Conservation (phyloP, 2,797 vertebrate genomes). For the Catharus ustulatus region DNA sequence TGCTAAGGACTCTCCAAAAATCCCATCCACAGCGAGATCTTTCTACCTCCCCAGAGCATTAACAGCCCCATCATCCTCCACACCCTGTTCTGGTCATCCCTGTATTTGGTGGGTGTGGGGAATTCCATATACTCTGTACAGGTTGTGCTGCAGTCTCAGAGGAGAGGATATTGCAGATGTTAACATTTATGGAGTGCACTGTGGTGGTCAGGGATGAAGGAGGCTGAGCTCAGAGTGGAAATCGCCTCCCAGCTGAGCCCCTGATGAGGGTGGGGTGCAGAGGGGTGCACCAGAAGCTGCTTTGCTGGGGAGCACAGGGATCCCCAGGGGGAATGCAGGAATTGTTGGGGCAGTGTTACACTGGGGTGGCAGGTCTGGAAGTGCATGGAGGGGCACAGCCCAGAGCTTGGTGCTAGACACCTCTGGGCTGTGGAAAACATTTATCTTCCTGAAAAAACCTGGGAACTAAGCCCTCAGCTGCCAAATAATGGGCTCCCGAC, state of each 20-base stretch:
- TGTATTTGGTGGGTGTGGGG: fast-evolving
- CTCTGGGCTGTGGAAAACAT: neutral
- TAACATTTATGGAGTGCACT: fast-evolving
- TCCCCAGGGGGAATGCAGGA: neutral
- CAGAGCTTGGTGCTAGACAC: fast-evolving
- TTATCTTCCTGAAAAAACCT: neutral
- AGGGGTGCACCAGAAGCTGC: neutral
- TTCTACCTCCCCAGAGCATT: neutral
- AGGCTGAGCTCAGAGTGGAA: neutral
- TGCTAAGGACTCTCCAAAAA: neutral
- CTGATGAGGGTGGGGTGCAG: fast-evolving
- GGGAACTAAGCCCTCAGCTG: neutral
- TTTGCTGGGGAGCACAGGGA: neutral
- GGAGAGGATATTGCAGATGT: fast-evolving
- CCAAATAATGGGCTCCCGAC: fast-evolving
- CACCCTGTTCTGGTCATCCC: fast-evolving
- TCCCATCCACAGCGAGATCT: fast-evolving
- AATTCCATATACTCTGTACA: fast-evolving
- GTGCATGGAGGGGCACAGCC: neutral
- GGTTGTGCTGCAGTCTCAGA: neutral
- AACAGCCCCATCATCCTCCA: neutral
- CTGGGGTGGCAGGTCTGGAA: neutral
- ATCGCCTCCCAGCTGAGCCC: neutral
- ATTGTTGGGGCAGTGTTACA: fast-evolving
- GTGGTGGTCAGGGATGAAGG: neutral